phyloP scores from a whole-genome alignment of 1,140 invertebrate species.

The Leptopilina boulardi region DNA sequence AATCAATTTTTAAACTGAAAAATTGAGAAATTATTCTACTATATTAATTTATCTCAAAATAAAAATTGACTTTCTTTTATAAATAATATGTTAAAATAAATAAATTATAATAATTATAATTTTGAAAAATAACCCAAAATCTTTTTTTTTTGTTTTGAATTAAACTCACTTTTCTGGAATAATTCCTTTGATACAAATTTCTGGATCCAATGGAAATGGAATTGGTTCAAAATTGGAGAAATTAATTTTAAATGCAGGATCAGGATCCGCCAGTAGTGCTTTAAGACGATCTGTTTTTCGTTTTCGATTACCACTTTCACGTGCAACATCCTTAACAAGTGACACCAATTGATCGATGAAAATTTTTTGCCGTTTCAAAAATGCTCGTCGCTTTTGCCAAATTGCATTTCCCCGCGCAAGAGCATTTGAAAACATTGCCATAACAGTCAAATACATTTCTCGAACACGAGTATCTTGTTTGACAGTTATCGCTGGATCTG shows the following conservation, averaged over 20 bases:
- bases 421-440: slow-evolving; percentile 89
- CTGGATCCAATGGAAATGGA: slow-evolving; percentile 95
- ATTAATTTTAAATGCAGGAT: slow-evolving; percentile 88
- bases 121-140: too few relatives aligned
- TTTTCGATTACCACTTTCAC: slow-evolving; percentile 93
- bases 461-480: slow-evolving; percentile 86
- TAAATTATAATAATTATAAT: too few relatives aligned
- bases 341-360: slow-evolving; percentile 95
- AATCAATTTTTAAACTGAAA: slow-evolving; percentile 15
- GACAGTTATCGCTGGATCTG: slow-evolving; percentile 78
- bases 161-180: slow-evolving; percentile 84
- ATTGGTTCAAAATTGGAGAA: slow-evolving; percentile 95
- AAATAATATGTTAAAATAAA: too few relatives aligned
- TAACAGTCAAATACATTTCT: slow-evolving; percentile 93
- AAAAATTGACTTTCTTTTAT: too few relatives aligned
- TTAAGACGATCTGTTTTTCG: slow-evolving; percentile 94
- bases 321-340: slow-evolving; percentile 92
- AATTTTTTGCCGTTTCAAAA: slow-evolving; percentile 88
- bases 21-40: too few relatives aligned
- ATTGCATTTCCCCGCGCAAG: slow-evolving; percentile 81
- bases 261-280: slow-evolving; percentile 86
- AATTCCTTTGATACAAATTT: slow-evolving; percentile 92
- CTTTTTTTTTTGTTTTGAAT: slow-evolving; percentile 27
- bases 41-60: too few relatives aligned
- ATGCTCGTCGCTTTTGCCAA: slow-evolving; percentile 82